Percentiles rank a stretch among this genome's conserved stretches.
Evolutionary conservation across 2,113 vertebrate genomes (phyloP).

Genomic region (Psilopogon haemacephalus): DNA sequence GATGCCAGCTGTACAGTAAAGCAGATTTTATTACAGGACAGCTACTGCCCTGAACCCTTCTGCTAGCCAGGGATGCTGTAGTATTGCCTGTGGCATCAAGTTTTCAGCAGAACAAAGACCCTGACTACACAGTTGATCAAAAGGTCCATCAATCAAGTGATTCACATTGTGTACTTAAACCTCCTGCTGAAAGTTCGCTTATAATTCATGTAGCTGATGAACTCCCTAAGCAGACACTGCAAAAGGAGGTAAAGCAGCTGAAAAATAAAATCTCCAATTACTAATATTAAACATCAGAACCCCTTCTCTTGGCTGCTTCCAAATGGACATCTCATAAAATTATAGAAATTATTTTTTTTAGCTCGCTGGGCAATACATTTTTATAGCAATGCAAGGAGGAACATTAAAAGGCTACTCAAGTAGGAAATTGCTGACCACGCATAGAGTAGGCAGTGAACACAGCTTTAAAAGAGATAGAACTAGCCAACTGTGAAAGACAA

Average conservation of each 20-base stretch:
- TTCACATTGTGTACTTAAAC: slow-evolving; percentile 46
- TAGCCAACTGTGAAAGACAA: slow-evolving; percentile 14
- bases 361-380: background rate
- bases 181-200: slow-evolving; percentile 22
- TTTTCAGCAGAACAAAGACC: slow-evolving; percentile 14
- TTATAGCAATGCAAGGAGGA: background rate
- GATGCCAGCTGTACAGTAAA: background rate
- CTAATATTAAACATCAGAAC: background rate
- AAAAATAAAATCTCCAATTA: background rate
- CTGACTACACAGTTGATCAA: slow-evolving; percentile 41
- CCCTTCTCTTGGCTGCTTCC: background rate
- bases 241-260: background rate
- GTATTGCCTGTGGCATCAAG: background rate
- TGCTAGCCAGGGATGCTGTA: background rate
- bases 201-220: slow-evolving; percentile 1
- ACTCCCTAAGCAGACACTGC: background rate
- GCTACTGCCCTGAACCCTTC: background rate
- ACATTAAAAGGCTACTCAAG: background rate
- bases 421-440: slow-evolving; percentile 5
- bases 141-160: slow-evolving; percentile 37
- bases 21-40: background rate
- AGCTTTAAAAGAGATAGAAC: background rate
- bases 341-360: background rate
- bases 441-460: background rate
- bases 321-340: slow-evolving; percentile 5